Evolutionary conservation across 2,888 invertebrate species (phyloP), one percentile per base, ranked within the genome.

Genomic region (Eristalis tenax): DNA sequence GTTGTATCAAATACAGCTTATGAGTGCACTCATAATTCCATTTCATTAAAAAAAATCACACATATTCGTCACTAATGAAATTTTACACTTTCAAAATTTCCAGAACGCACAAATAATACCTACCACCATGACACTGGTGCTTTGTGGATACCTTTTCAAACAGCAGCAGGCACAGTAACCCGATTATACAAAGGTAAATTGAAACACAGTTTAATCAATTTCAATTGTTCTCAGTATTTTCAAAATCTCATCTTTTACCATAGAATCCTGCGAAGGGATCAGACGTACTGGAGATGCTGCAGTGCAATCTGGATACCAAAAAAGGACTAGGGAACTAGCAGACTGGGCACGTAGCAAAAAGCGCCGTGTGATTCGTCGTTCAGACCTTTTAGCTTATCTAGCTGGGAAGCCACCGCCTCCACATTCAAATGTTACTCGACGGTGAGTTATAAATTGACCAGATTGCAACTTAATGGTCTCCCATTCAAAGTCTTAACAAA

Each of bases 111-210:
- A 74, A 92, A 90, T 87, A 93, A 93, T 88, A 89, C 89, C 77
- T 92, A 89, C 89, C 93, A 83, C 8, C 79, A 93, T 64, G 94
- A 94, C 90, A 95, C 95, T 89, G 95, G 95, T 87, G 94, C 95
- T 85, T 92, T 96, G 83, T 96, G 96, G 96, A 92, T 96, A 91
- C 96, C 96, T 90, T 96, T 96, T 93, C 96, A 96, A 93, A 96
- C 96, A 90, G 96, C 96, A 90, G 96, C 96, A 90, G 96, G 96
- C 81, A 96, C 96, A 89, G 96, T 96, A 89, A 96, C 96, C 88
- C 94, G 95, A 78, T 93, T 96, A 89, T 96, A 96, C 92, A 96
- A 96, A 96, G 96, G 96, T 96, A 92, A 73, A 15, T 56, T 73
- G 13, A 38, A 5, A 50, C 15, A n/a, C 28, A 15, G n/a, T n/a